Conservation (phyloP, 2,797 vertebrate genomes). For the Australoheros facetus region DNA sequence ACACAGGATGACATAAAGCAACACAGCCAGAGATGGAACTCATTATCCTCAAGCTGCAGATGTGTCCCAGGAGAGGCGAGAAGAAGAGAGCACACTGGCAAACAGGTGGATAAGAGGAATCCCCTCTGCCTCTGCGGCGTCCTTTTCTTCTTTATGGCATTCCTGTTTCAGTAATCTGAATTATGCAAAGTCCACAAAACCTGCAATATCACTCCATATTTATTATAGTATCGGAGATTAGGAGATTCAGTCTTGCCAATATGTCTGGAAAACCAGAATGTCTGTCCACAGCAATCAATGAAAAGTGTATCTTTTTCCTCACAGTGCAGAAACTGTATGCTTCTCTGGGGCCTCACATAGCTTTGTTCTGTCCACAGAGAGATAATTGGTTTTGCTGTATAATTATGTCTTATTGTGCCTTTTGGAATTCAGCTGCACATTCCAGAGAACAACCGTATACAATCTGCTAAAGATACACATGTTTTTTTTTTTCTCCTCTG, state of each 20-base stretch:
- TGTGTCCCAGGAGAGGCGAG: conserved; percentile 51
- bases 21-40: conserved; percentile 56
- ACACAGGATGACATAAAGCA: conserved; percentile 43
- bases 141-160: conserved; percentile 37
- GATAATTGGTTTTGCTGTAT: conserved; percentile 45
- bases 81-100: conserved; percentile 21
- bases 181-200: conserved; percentile 23
- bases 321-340: conserved; percentile 1
- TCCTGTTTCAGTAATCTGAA: conserved; percentile 44
- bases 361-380: conserved; percentile 36
- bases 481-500: neutral
- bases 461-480: neutral
- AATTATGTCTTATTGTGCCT: conserved; percentile 47
- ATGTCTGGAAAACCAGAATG: conserved; percentile 29
- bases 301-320: conserved; percentile 7
- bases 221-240: neutral
- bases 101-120: conserved; percentile 59
- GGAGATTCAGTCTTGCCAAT: conserved; percentile 9
- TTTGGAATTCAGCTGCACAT: conserved; percentile 26
- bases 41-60: conserved; percentile 68
- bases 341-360: conserved; percentile 15
- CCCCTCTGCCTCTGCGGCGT: conserved; percentile 26
- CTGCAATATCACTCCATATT: conserved; percentile 2
- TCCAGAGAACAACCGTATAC: conserved; percentile 10
- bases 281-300: conserved; percentile 15